Evolutionary conservation across 2,113 vertebrate genomes (phyloP), one percentile per base, ranked within the genome.

Genomic region (Austrofundulus limnaeus): DNA sequence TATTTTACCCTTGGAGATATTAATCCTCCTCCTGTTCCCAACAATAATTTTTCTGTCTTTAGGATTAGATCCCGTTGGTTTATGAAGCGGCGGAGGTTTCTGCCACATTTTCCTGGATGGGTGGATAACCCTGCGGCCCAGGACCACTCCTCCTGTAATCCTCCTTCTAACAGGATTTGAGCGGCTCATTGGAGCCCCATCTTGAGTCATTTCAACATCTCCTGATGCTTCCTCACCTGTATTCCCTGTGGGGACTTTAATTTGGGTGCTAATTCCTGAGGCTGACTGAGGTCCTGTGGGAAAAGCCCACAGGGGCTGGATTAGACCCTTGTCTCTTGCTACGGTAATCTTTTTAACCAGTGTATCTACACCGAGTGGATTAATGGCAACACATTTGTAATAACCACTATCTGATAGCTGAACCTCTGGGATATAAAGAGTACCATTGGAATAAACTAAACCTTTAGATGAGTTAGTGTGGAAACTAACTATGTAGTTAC

Each of bases 361-460:
- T 0, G 91, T 89, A 59, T 96, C 95, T 1, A 83, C 87, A 4
- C 96, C 96, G 5, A 90, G 90, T 34, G 81, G 89, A 82, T 95
- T 98, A 48, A 94, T 55, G 6, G 95, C 96, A 8, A 96, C 81
- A 5, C 96, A 98, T 39, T 88, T 92, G 83, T 98, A 98, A 82
- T 91, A 68, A 14, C 96, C 96, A 21, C 77, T 90, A 14, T 98
- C 94, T 6, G 74, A 72, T 2, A 83, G 12, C 0, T 87, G 92
- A 55, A 88, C 77, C 41, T 89, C 77, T 19, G 88, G 82, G 62
- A 98, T 91, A 13, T 89, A 45, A 2, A 98, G 87, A 0, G 92
- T 92, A 5, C 95, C 95, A 0, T 96, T 91, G 15, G 87, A 46
- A 19, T 83, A 70, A 24, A 96, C 3, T 15, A 66, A 85, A 0